Base-by-base conservation (phyloP, 2,113 vertebrate genomes). In the Ammodytes dubius region DNA sequence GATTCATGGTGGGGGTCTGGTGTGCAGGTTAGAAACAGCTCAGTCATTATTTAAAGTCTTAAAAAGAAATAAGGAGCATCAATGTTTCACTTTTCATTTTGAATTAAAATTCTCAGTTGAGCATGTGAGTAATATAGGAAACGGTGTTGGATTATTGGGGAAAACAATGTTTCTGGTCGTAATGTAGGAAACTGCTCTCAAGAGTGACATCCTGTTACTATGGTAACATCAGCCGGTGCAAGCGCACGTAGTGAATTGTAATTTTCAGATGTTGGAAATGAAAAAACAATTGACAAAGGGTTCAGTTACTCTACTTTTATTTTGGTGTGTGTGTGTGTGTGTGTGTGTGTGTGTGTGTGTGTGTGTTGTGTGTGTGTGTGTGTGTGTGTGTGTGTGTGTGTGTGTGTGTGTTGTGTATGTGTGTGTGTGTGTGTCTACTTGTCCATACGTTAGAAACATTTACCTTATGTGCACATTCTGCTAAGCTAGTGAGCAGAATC, bases 201-300 rank as follows among this genome's bases (percentile, higher is more conserved):
- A 50, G 19, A 78, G 54, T 17, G 42, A 74, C 64, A 37, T 79
- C 86, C 63, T 35, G 87, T 89, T 73, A 39, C 90, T 13, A 79
- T 87, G 81, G 83, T 46, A 76, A 89, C 87, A 17, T 58, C n/a
- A 67, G 82, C 64, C 83, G 54, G 68, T 19, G 64, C 3, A 15
- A 64, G 63, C 2, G 9, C 76, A 63, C 13, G 74, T 54, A 40
- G 58, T 73, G 83, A 91, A 91, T 88, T 42, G 49, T 52, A 82
- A 86, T 86, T 82, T 54, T 73, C 49, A 59, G 50, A 46, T 57
- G 65, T 66, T 1, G 1, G 19, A 84, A 46, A 64, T 50, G 13
- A 68, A 70, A 63, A 42, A 35, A 53, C 50, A 11, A 17, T 50
- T 6, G 5, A 68, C 45, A 47, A 59, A 54, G 43, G 19, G 27